Evolutionary conservation across 2,113 vertebrate genomes (phyloP), one percentile per base, ranked within the genome.

Genomic region (Barbus barbus): DNA sequence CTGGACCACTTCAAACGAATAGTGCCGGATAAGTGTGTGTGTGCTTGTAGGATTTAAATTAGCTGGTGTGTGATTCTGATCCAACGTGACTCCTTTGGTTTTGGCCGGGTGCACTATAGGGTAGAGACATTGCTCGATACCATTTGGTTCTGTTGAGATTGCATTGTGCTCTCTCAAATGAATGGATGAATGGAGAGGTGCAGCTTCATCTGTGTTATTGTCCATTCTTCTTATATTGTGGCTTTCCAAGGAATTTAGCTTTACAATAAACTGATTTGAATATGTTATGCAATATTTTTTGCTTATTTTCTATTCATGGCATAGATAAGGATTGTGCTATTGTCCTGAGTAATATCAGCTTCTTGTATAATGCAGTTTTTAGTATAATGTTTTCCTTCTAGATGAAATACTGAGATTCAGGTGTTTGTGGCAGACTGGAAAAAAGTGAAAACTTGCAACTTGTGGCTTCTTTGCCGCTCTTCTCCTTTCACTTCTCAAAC

Each of bases 1-100:
- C 83, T 13, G 61, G 38, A 85, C 85, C 86, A 87, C 90, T 90
- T 90, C 88, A 88, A 89, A 91, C 81, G 83, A 84, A 85, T 53
- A 84, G 44, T 63, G 60, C 18, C 20, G 82, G 86, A 89, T 87
- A 83, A 89, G 85, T 65, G 60, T 82, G 81, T 65, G 74, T 63
- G 58, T 84, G 81, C 48, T 63, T 83, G 75, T 48, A 82, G 87
- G 83, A 77, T 89, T 89, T 86, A 86, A 87, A 86, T 86, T 84
- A 81, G 75, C 41, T 28, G 63, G 85, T 46, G 71, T 67, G 67
- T 38, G 69, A 85, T 85, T 67, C 69, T 85, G 83, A 89, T 83
- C 85, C 36, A 44, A 46, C 46, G 65, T 83, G 87, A 86, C 73
- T 84, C 77, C 3, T 75, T 58, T 26, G 69, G 63, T 67, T 83